Base-by-base conservation (phyloP, 1,140 invertebrate species). In the Linepithema humile region DNA sequence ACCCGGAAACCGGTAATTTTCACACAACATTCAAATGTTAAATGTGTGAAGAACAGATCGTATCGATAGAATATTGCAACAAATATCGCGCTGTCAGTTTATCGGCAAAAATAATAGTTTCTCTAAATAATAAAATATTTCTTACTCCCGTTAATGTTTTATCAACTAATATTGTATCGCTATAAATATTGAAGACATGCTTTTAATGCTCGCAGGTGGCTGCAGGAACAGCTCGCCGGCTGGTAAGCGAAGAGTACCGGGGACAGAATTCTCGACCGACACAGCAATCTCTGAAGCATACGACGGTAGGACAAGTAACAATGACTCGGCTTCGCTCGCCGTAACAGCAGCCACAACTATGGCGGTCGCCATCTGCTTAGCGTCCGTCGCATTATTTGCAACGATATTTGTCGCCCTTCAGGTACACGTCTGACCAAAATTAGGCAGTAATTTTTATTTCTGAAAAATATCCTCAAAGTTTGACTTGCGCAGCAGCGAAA, bases 221-320 rank as follows among this genome's bases (percentile, higher is more conserved):
- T 97, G 96, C 88, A 95, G 95, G 90, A 96, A 96, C 88, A 96
- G 96, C n/a, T 96, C 96, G 0, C 96, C 96, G 20, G 96, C 96
- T 35, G 97, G 96, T 26, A 97, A 97, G 90, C 94, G 97, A n/a
- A 95, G 96, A 57, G 97, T 97, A 59, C 96, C 96, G 1, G 94
- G 96, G 85, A 93, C 93, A 15, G 95, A 96, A 85, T 95, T 95
- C 88, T 90, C 89, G 91, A 53, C 75, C 92, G 94, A 94, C 88
- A 43, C 85, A 20, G 83, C 85, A 38, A 83, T 90, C 82, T 85
- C 93, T 62, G 91, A 90, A 75, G 92, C 91, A 43, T 91, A 92
- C n/a, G 91, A 88, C 38, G 93, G 72, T 85, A 93, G 82, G 84
- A 92, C 82, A 92, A 50, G 78, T 57, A 69, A 91, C 90, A 86